phyloP scores from a whole-genome alignment of 2,797 vertebrate genomes.

The Xiphophorus birchmanni region DNA sequence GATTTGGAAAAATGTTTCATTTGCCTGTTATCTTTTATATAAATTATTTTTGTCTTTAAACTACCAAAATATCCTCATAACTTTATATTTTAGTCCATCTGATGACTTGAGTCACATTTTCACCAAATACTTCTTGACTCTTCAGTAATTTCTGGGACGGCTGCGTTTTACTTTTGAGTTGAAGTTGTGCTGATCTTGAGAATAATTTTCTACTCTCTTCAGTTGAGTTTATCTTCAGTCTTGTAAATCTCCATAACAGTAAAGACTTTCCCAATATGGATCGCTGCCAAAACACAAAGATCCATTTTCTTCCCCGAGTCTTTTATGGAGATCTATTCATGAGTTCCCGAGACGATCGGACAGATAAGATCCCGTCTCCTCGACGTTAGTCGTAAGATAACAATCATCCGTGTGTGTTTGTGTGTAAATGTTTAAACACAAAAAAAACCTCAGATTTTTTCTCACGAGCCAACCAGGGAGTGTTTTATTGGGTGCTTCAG shows the following conservation, averaged over 20 bases:
- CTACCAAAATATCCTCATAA: too few relatives aligned
- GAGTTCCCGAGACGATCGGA: neutral
- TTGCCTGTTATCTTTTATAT: too few relatives aligned
- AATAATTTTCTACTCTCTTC: neutral
- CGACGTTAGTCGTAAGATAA: conserved; percentile 28
- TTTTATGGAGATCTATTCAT: conserved; percentile 14
- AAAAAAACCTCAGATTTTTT: conserved; percentile 54
- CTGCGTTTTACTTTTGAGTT: too few relatives aligned
- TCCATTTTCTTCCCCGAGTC: neutral
- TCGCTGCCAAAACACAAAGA: neutral
- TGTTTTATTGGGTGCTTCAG: conserved; percentile 99
- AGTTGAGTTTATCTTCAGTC: neutral
- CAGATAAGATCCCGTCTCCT: conserved; percentile 6
- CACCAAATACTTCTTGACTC: too few relatives aligned
- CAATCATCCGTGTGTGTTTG: conserved; percentile 1
- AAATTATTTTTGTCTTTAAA: too few relatives aligned
- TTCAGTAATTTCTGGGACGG: too few relatives aligned
- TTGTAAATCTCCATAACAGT: neutral
- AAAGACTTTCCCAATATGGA: neutral
- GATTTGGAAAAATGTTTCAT: too few relatives aligned
- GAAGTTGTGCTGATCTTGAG: too few relatives aligned
- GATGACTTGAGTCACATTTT: too few relatives aligned
- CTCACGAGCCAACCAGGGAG: conserved; percentile 85
- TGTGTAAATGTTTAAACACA: conserved; percentile 23
- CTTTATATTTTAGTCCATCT: too few relatives aligned